A percentile compares a stretch with the other conserved stretches of the same genome.
These are phyloP conservation scores for Sylvia atricapilla DNA, from an alignment of 2,113 vertebrate genomes.

Conservation along the genomic window DNA sequence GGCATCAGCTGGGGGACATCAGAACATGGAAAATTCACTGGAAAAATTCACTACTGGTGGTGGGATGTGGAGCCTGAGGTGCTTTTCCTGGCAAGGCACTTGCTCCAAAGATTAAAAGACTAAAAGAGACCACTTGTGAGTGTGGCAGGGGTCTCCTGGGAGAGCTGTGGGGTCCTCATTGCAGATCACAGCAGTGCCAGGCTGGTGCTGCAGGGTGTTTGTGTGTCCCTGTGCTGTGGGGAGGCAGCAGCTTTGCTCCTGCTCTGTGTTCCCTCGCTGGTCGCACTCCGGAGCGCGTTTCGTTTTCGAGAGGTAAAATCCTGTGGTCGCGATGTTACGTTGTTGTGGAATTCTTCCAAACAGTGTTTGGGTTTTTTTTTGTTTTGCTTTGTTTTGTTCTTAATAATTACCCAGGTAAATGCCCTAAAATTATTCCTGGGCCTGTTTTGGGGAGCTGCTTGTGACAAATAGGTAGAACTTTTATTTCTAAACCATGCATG, in stretches of 20 bases:
- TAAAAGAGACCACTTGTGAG: neutral
- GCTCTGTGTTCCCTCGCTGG: neutral
- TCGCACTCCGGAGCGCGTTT: rapidly evolving
- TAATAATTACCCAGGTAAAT: neutral
- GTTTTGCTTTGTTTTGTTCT: neutral
- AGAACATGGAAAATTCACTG: neutral
- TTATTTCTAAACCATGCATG: neutral
- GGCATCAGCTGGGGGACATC: rapidly evolving
- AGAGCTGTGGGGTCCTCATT: neutral
- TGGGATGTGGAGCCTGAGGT: neutral
- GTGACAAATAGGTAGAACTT: neutral
- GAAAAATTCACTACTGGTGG: neutral
- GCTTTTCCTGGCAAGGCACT: neutral
- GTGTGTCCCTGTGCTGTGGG: neutral
- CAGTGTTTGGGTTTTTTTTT: rapidly evolving
- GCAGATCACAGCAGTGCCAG: rapidly evolving
- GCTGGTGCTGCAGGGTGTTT: neutral
- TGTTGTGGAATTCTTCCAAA: neutral
- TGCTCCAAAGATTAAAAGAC: neutral
- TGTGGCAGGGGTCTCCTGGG: neutral
- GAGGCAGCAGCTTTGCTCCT: neutral
- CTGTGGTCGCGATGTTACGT: rapidly evolving
- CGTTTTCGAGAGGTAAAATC: neutral
- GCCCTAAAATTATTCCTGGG: neutral
- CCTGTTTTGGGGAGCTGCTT: neutral